phyloP scores from a whole-genome alignment of 1,140 invertebrate species.

The Bacillus rossius region DNA sequence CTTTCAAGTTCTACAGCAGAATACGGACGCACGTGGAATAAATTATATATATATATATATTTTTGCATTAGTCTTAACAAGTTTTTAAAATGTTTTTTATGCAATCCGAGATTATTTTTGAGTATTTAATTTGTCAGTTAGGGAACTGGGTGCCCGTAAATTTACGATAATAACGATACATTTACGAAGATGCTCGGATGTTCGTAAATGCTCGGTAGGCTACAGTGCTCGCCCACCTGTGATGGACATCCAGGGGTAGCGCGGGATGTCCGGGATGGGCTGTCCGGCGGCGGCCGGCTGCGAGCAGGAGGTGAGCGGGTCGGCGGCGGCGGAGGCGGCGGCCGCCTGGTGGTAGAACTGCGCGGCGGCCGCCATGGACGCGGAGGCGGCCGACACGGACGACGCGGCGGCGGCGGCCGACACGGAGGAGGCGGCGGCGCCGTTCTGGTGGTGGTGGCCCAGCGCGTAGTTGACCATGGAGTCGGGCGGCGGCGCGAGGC shows the following conservation, averaged over 20 bases:
- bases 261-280: slow-evolving; percentile 79
- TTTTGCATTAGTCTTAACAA: too few species aligned
- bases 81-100: too few species aligned
- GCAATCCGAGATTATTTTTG: too few species aligned
- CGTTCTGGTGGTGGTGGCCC: slow-evolving; percentile 68
- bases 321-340: slow-evolving; percentile 56
- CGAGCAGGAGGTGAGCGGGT: slow-evolving; percentile 54
- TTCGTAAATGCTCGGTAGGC: too few species aligned
- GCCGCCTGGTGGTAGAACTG: slow-evolving; percentile 84
- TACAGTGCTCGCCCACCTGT: slow-evolving; percentile 90
- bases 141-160: too few species aligned
- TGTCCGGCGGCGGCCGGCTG: slow-evolving; percentile 59
- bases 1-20: too few species aligned
- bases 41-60: too few species aligned
- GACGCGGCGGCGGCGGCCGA: slow-evolving; percentile 46
- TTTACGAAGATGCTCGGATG: too few species aligned
- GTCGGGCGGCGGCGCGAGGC: slow-evolving; percentile 57
- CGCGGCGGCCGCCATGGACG: slow-evolving; percentile 71
- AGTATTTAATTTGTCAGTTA: too few species aligned
- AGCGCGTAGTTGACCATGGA: slow-evolving; percentile 76
- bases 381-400: slow-evolving; percentile 58
- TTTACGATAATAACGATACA: too few species aligned
- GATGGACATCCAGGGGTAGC: slow-evolving; percentile 97
- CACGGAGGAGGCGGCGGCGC: slow-evolving; percentile 52
- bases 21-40: too few species aligned